Base-by-base conservation (phyloP, 64 coral and sea anemone genomes). In the Pachyseris speciosa region DNA sequence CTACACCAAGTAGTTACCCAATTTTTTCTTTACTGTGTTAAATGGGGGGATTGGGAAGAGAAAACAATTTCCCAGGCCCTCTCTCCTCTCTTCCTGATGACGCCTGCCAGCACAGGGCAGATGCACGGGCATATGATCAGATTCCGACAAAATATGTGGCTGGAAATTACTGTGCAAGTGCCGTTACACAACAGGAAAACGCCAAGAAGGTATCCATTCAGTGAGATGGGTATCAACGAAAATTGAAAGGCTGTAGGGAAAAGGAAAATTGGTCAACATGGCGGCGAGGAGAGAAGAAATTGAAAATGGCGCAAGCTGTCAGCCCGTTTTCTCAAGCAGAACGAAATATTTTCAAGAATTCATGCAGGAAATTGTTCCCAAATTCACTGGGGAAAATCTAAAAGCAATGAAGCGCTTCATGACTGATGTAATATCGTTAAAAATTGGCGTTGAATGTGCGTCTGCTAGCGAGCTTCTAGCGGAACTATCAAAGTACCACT, bases 321-420 rank as follows among this genome's bases (percentile, higher is more conserved):
- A 10, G 2, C 7, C 51, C n/a, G 30, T 20, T 80, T 38, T 19
- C 2, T 3, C 33, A 2, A 80, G 28, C 16, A 39, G 38, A 60
- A 19, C 52, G 20, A 25, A 7, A 38, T 80, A 30, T 80, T 60
- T 80, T 60, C 49, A 34, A 1, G 51, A 80, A 7, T 61, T 80
- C 33, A 3, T 80, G 33, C 26, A 59, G 34, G 76, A 80, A 30
- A 38, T 80, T 26, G 51, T 60, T 59, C 51, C 51, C 15, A 80
- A 39, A 12, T 38, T 80, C 22, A 59, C 76, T 11, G 76, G 27
- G 42, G 84, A 84, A 9, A 83, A 88, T 43, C 51, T 92, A 15
- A 89, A 37, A 55, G 90, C 67, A 40, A 92, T 96, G 55, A 92
- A 83, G 43, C 40, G 65, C 52, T 92, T 92, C 41, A 55, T 96